A percentile compares a stretch with the other conserved stretches of the same genome.
phyloP scores from a whole-genome alignment of 2,888 invertebrate species.

The Thymelicus acteon region DNA sequence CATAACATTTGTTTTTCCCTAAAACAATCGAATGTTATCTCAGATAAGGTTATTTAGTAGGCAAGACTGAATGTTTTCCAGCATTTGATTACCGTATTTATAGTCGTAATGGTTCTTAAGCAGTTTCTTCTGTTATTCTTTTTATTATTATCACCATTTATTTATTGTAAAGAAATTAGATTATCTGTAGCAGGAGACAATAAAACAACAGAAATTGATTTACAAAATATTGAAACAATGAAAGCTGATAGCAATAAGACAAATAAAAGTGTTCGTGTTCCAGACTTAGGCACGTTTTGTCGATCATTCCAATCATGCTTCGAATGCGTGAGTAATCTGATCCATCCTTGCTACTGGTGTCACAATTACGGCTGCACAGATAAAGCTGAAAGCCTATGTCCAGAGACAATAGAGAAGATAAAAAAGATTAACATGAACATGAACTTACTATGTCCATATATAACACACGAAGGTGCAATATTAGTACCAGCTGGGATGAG shows the following conservation, averaged over 20 bases:
- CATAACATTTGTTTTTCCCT: constrained; percentile 30
- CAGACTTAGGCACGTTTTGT: constrained; percentile 46
- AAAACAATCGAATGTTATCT: constrained; percentile 18
- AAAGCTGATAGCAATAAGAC: background rate
- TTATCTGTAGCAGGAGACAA: constrained; percentile 2
- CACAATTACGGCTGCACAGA: constrained; percentile 57
- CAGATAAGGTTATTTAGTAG: constrained; percentile 17
- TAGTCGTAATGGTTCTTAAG: constrained; percentile 13
- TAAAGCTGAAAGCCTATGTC: constrained; percentile 48
- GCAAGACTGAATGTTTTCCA: background rate
- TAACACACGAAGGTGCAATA: constrained; percentile 51
- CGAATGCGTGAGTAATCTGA: constrained; percentile 52
- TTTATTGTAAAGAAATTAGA: constrained; percentile 14
- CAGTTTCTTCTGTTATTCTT: constrained; percentile 1
- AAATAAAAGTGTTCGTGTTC: background rate
- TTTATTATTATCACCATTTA: background rate
- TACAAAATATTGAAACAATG: background rate
- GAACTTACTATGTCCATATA: constrained; percentile 49
- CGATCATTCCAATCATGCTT: constrained; percentile 49
- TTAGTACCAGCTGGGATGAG: constrained; percentile 49
- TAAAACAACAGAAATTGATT: background rate
- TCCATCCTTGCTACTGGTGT: constrained; percentile 58
- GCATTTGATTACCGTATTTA: constrained; percentile 12
- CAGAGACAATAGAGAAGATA: constrained; percentile 38
- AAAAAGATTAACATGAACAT: constrained; percentile 23